Base-by-base conservation (phyloP, 2,113 vertebrate genomes). In the Oceanites oceanicus region DNA sequence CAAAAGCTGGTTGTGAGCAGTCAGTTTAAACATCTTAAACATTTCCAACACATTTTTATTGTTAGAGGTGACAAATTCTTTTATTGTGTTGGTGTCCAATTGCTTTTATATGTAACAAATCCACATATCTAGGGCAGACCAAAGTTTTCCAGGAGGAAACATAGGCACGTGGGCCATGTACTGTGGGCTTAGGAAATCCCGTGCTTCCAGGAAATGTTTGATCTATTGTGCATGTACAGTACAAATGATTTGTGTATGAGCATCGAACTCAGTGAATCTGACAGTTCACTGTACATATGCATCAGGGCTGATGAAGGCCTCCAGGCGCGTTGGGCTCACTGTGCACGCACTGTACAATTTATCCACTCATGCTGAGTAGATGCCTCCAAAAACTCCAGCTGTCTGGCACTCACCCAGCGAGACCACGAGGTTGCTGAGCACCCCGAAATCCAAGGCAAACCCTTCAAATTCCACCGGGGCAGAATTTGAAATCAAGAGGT, bases 151-250 rank as follows among this genome's bases (percentile, higher is more conserved):
- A 78, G 66, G 34, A 94, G 50, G 58, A 79, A 88, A 49, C 11
- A 22, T 0, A 76, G 21, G 25, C 34, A 82, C 0, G 0, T 27
- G 7, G 11, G 8, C 21, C 49, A 61, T 7, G 19, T 72, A 56
- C 23, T 86, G 13, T 10, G 40, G 25, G 20, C 17, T 94, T 91
- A 89, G 79, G 78, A 94, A 94, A 84, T 53, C 9, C 13, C 3
- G 0, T 61, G 30, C 55, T 92, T 92, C 63, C 63, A 86, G 72
- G 55, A 97, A 70, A 84, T 15, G 32, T 84, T 74, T 71, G 63
- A 71, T 84, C 32, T 74, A 9, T n/a, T 88, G 53, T 92, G 34
- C 2, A 2, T 58, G 68, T 79, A 47, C 32, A 68, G 23, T 63
- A 59, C 47, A 72, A 90, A 66, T 23, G 4, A 75, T 86, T 78